These are phyloP conservation scores for Dryobotodes eremita DNA, from an alignment of 2,888 invertebrate species.

Conservation along the genomic window DNA sequence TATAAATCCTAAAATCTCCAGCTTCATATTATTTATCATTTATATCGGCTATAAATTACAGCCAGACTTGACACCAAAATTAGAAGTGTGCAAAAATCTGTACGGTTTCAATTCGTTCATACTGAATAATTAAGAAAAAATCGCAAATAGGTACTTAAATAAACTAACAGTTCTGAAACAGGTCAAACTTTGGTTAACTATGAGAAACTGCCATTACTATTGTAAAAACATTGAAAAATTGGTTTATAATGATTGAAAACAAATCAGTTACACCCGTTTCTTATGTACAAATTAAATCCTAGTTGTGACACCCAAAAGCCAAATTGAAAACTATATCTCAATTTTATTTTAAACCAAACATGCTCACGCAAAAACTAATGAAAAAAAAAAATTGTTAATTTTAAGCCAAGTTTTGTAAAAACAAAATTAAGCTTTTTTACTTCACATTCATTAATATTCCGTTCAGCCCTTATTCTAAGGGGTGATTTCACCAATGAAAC, in stretches of 20 bases:
- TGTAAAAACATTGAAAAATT: neutral
- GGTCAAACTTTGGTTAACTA: neutral
- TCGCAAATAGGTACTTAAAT: neutral
- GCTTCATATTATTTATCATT: neutral
- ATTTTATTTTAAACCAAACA: neutral
- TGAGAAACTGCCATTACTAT: neutral
- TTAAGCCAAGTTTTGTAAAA: constrained; percentile 20
- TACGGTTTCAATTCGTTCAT: no score
- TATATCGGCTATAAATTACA: neutral
- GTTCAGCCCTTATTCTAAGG: neutral
- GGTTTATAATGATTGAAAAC: neutral
- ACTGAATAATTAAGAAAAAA: neutral
- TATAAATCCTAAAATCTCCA: neutral
- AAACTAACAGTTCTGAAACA: neutral
- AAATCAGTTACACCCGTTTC: neutral
- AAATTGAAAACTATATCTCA: neutral
- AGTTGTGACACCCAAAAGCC: neutral
- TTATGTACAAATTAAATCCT: neutral
- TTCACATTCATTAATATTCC: constrained; percentile 49
- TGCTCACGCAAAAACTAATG: neutral
- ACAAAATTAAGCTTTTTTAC: constrained; percentile 30
- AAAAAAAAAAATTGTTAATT: constrained; percentile 30
- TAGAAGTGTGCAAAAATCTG: neutral
- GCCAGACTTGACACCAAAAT: neutral
- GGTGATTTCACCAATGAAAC: no score